These are phyloP conservation scores for Bombylius discolor DNA, from an alignment of 2,888 invertebrate genomes.

Conservation along the genomic window DNA sequence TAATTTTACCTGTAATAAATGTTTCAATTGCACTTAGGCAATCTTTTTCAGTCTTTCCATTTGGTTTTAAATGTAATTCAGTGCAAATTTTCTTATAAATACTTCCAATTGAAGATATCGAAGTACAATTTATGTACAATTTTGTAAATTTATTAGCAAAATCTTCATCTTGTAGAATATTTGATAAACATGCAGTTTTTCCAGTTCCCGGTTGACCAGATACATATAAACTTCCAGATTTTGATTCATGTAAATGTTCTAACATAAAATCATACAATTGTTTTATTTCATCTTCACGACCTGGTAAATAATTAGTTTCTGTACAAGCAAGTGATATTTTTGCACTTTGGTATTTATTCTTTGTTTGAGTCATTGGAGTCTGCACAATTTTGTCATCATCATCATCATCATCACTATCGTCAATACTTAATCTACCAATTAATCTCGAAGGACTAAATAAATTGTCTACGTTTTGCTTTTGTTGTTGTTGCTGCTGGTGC, in stretches of 20 bases:
- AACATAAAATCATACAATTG: conserved; percentile 56
- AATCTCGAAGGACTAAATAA: conserved; percentile 30
- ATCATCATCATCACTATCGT: conserved; percentile 17
- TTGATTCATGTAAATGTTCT: conserved; percentile 47
- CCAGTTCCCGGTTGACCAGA: conserved; percentile 97
- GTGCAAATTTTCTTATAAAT: conserved; percentile 67
- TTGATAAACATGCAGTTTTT: conserved; percentile 78
- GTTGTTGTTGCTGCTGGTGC: conserved; percentile 11
- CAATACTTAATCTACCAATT: conserved; percentile 29
- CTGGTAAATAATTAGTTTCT: conserved; percentile 45
- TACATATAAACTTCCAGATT: conserved; percentile 77
- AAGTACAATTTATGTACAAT: conserved; percentile 72
- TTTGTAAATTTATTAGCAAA: conserved; percentile 38
- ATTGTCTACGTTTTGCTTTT: conserved; percentile 13
- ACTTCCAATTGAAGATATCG: conserved; percentile 66
- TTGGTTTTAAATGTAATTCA: conserved; percentile 49
- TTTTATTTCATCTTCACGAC: conserved; percentile 66
- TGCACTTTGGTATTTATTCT: conserved; percentile 33
- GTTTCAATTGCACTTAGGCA: conserved; percentile 54
- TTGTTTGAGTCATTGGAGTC: conserved; percentile 11
- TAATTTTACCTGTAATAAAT: conserved; percentile 27
- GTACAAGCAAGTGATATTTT: conserved; percentile 31
- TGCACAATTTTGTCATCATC: conserved; percentile 4
- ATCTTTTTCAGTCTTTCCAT: conserved; percentile 51
- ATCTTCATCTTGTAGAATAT: conserved; percentile 54